Base-by-base conservation (phyloP, 2,797 vertebrate species). In the Argyrosomus regius region DNA sequence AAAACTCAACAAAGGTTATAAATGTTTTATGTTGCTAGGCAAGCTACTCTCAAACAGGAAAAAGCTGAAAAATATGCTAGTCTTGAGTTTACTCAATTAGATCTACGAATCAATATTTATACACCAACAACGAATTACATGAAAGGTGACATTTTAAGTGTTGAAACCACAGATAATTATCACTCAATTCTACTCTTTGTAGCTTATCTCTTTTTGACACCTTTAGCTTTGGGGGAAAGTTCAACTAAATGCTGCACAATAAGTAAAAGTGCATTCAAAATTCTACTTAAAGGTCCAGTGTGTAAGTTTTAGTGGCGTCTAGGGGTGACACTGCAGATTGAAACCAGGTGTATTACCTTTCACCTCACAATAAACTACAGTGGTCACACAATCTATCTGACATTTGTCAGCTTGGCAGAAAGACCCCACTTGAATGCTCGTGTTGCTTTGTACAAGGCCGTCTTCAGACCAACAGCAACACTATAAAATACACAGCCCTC, bases 31-130 rank as follows among this genome's bases (percentile, higher is more conserved):
- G 50, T 53, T 76, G 48, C 52, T 22, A 43, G 26, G 24, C 6
- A 72, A 75, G 52, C 48, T 24, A 41, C 26, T 71, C n/a, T 81
- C 48, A 81, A 62, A 74, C 54, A 70, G 62, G 53, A 78, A 72
- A 65, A 69, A 62, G 39, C 31, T 66, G 10, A 46, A 6, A 43
- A 43, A 62, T 58, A 24, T 3, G 4, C 7, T 18, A 58, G 17
- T 28, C 13, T 48, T 48, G 7, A 45, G 24, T 50, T 52, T 41
- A 46, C 17, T 35, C 7, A 12, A 66, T 31, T 31, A 43, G 3
- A 4, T n/a, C 12, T 2, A 57, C 22, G 9, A 35, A 49, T 62
- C 22, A 57, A 18, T 31, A 20, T 48, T 56, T n/a, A 52, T 61
- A 28, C 17, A 28, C 18, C 14, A 46, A 28, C 35, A n/a, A 22